Conservation (phyloP, 2,888 invertebrate genomes). For the Hydroisotoma schaefferi region DNA sequence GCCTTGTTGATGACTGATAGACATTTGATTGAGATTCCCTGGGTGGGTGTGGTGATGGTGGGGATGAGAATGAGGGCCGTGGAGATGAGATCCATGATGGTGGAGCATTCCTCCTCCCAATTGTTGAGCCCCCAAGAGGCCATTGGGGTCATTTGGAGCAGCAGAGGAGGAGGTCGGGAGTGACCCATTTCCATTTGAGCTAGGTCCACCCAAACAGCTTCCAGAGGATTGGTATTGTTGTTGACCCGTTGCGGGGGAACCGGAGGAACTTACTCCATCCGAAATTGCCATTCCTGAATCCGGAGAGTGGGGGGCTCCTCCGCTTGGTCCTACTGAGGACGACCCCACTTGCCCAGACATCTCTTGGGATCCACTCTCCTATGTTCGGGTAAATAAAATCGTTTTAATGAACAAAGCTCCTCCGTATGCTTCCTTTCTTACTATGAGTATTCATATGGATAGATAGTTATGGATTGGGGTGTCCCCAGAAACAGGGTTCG, state of each 20-base stretch:
- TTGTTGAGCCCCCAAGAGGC: constrained; percentile 4
- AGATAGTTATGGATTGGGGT: too few relatives aligned
- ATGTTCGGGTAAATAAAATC: constrained; percentile 9
- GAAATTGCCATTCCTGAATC: constrained; percentile 56
- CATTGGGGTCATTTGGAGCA: constrained; percentile 19
- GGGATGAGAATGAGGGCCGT: too few relatives aligned
- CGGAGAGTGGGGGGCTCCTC: constrained; percentile 48
- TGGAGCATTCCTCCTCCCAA: too few relatives aligned
- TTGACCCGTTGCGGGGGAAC: constrained; percentile 56
- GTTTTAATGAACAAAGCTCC: too few relatives aligned
- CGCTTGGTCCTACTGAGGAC: constrained; percentile 40
- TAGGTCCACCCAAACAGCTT: constrained; percentile 18
- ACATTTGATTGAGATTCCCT: constrained; percentile 37
- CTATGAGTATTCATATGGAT: too few relatives aligned
- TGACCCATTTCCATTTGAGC: constrained; percentile 35
- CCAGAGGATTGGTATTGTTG: constrained; percentile 50
- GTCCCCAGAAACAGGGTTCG: too few relatives aligned
- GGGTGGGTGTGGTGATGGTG: constrained; percentile 24
- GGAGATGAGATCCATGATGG: constrained; percentile 18
- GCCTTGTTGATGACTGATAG: constrained; percentile 25
- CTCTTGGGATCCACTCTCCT: constrained; percentile 47
- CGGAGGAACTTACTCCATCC: constrained; percentile 55
- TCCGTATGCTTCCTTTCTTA: too few relatives aligned
- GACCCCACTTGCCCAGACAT: constrained; percentile 34
- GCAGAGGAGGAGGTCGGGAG: constrained; percentile 27